phyloP scores from a whole-genome alignment of 2,797 vertebrate genomes.

The Manis crassicaudata region DNA sequence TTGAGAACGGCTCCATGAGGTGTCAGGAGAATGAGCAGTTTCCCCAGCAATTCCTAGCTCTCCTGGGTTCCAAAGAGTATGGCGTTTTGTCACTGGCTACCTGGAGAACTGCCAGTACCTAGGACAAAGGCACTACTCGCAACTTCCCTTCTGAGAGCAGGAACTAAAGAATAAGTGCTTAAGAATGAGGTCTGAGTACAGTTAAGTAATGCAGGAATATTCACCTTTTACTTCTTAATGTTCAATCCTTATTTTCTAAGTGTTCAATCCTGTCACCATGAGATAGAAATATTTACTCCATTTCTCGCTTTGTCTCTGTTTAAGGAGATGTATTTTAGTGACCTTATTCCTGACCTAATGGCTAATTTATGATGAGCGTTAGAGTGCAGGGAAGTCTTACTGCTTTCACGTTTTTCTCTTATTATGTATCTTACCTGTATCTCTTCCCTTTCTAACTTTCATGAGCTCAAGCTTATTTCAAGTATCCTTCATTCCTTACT shows the following conservation, averaged over 20 bases:
- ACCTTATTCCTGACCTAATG: background rate
- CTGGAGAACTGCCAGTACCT: background rate
- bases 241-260: conserved; percentile 27
- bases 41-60: background rate
- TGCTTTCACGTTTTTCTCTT: conserved; percentile 2
- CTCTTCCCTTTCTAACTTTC: conserved; percentile 14
- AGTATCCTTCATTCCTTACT: background rate
- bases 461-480: background rate
- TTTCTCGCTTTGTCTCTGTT: conserved; percentile 26
- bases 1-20: background rate
- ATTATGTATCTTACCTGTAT: background rate
- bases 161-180: background rate
- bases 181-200: background rate
- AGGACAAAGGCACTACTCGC: background rate
- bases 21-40: background rate
- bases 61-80: background rate
- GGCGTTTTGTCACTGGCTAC: conserved; percentile 1
- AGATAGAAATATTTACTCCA: conserved; percentile 16
- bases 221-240: background rate
- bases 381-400: background rate
- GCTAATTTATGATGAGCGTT: background rate
- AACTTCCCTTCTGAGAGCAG: background rate
- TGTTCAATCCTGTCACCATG: background rate
- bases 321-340: background rate
- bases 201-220: background rate